These are phyloP conservation scores for Echinometra lucunter DNA, from an alignment of 53 echinoderm and acorn worm genomes.

Conservation along the genomic window DNA sequence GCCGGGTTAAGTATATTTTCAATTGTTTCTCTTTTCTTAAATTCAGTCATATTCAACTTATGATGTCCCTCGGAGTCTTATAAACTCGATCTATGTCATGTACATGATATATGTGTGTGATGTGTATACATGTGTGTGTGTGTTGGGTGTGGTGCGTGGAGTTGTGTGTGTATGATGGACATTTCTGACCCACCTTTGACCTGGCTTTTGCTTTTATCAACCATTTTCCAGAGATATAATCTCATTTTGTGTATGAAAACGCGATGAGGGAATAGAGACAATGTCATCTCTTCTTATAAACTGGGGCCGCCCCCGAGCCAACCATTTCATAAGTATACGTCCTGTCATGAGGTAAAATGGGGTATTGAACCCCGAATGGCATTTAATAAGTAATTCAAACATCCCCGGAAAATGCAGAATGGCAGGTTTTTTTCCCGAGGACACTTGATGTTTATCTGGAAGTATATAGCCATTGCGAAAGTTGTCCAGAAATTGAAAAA, in stretches of 20 bases:
- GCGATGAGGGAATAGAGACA: background rate
- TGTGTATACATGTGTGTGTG: no score
- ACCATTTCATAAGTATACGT: background rate
- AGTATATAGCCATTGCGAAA: slow-evolving; percentile 15
- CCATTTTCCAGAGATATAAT: background rate
- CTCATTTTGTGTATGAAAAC: background rate
- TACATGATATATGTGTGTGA: no score
- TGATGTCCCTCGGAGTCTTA: no score
- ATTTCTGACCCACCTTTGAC: background rate
- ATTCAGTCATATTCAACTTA: no score
- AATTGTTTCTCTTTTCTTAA: no score
- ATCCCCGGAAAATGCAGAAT: slow-evolving; percentile 23
- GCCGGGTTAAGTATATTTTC: no score
- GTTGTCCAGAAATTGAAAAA: slow-evolving; percentile 36
- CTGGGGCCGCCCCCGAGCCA: slow-evolving; percentile 7
- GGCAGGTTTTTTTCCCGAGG: background rate
- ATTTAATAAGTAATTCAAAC: slow-evolving; percentile 33
- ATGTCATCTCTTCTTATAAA: slow-evolving; percentile 12
- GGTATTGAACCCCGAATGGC: background rate
- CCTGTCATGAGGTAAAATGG: background rate
- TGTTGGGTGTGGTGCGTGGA: no score
- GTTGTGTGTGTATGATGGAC: no score
- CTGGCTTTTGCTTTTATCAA: background rate
- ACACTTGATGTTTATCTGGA: slow-evolving; percentile 8
- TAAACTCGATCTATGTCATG: no score